phyloP scores from a whole-genome alignment of 2,797 vertebrate genomes.

The Apogon talboti region DNA sequence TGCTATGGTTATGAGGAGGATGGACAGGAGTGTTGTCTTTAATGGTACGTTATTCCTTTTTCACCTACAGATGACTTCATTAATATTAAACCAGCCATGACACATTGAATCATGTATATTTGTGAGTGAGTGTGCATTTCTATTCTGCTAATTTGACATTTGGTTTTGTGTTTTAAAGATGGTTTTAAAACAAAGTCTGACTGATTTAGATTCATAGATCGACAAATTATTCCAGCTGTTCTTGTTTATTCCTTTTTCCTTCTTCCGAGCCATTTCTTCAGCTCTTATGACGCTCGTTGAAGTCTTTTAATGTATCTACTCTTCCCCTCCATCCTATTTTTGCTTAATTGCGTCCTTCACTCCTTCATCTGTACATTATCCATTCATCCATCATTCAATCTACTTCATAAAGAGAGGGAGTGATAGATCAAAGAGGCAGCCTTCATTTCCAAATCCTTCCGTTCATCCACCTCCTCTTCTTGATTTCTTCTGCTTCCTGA shows the following conservation, averaged over 20 bases:
- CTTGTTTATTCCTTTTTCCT: conserved; percentile 39
- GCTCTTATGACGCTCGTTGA: conserved; percentile 36
- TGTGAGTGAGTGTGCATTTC: conserved; percentile 2
- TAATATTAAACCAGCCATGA: conserved; percentile 15
- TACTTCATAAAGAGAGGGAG: conserved; percentile 69
- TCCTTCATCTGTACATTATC: conserved; percentile 68
- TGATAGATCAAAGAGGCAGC: conserved; percentile 60
- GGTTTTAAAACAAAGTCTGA: conserved; percentile 45
- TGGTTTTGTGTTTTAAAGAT: conserved; percentile 22
- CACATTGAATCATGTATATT: conserved; percentile 16
- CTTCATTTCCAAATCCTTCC: conserved; percentile 49
- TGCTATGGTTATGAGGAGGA: conserved; percentile 22
- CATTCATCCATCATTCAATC: conserved; percentile 58
- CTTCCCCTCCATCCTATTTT: conserved; percentile 39
- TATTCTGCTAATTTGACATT: conserved; percentile 16
- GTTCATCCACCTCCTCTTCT: conserved; percentile 41
- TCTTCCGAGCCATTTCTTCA: conserved; percentile 32
- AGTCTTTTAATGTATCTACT: conserved; percentile 46
- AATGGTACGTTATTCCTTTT: conserved; percentile 19
- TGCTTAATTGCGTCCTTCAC: conserved; percentile 38
- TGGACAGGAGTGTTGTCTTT: conserved; percentile 10
- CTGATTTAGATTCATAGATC: conserved; percentile 41
- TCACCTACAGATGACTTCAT: conserved; percentile 10
- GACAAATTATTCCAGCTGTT: conserved; percentile 13
- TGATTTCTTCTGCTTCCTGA: conserved; percentile 41